phyloP scores from a whole-genome alignment of 2,888 invertebrate species.

The Sinhomidia bicolor region DNA sequence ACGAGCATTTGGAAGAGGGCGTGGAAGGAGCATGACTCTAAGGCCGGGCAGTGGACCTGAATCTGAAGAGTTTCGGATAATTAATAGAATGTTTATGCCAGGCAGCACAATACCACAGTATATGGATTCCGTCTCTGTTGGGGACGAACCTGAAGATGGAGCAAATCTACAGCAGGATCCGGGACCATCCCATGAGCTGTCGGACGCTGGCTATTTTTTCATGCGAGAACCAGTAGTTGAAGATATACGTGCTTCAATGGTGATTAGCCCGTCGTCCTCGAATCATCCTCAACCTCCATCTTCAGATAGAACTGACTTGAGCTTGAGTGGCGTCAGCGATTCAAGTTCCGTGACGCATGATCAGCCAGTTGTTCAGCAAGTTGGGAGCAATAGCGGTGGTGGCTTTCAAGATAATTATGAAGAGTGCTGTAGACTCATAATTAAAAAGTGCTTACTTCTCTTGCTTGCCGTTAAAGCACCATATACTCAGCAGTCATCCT shows the following conservation, averaged over 20 bases:
- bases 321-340: slow-evolving; percentile 30
- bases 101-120: neutral
- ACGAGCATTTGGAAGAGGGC: slow-evolving; percentile 12
- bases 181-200: slow-evolving; percentile 52
- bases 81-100: slow-evolving; percentile 38
- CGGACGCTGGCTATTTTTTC: slow-evolving; percentile 73
- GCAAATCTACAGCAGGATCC: neutral
- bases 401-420: slow-evolving; percentile 78
- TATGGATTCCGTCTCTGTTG: neutral
- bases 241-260: neutral
- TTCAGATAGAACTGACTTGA: slow-evolving; percentile 47
- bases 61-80: neutral
- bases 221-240: slow-evolving; percentile 64
- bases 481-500: slow-evolving; percentile 54
- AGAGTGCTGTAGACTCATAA: slow-evolving; percentile 82
- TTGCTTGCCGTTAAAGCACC: slow-evolving; percentile 83
- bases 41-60: neutral
- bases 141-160: slow-evolving; percentile 24
- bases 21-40: neutral
- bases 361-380: neutral
- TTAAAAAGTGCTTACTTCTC: slow-evolving; percentile 83
- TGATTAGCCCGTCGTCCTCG: slow-evolving; percentile 45
- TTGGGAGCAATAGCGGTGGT: slow-evolving; percentile 74
- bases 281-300: slow-evolving; percentile 51
- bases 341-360: slow-evolving; percentile 10